Percentiles rank a stretch among this genome's conserved stretches.
Conservation (phyloP, 2,888 invertebrate genomes). For the Zelleria hepariella region DNA sequence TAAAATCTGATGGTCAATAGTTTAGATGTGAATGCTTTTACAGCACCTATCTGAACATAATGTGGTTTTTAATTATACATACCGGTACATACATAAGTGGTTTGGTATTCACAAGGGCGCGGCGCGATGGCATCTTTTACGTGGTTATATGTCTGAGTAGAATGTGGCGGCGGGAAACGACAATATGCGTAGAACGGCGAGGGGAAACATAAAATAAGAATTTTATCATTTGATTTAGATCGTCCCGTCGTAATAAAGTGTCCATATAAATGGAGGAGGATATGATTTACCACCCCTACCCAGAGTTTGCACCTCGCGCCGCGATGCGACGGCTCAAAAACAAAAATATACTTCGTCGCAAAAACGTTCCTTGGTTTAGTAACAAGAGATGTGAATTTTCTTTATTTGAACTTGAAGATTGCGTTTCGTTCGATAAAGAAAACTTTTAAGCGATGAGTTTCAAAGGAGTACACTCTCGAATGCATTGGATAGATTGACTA, state of each 20-base stretch:
- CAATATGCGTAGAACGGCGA: constrained; percentile 54
- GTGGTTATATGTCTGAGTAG: not conserved
- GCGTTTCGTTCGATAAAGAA: not conserved
- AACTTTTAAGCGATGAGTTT: constrained; percentile 4
- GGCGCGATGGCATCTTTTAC: not conserved
- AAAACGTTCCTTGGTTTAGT: constrained; percentile 11
- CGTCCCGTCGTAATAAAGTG: constrained; percentile 66
- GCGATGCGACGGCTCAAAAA: constrained; percentile 39
- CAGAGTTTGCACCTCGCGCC: constrained; percentile 50
- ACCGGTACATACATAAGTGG: not conserved
- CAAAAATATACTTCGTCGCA: constrained; percentile 22
- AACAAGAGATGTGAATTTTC: constrained; percentile 4
- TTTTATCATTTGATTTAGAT: constrained; percentile 72
- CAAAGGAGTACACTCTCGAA: not conserved
- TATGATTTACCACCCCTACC: constrained; percentile 60
- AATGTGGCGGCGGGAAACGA: constrained; percentile 28
- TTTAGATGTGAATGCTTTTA: no score
- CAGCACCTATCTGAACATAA: no score
- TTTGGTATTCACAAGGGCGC: not conserved
- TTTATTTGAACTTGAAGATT: constrained; percentile 1
- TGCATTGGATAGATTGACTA: constrained; percentile 3
- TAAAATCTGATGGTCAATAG: no score
- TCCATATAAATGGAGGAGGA: constrained; percentile 67
- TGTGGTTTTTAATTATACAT: not conserved
- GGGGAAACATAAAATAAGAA: constrained; percentile 65